These are phyloP conservation scores for Dendroctonus valens DNA, from an alignment of 1,140 invertebrate genomes.

Conservation along the genomic window DNA sequence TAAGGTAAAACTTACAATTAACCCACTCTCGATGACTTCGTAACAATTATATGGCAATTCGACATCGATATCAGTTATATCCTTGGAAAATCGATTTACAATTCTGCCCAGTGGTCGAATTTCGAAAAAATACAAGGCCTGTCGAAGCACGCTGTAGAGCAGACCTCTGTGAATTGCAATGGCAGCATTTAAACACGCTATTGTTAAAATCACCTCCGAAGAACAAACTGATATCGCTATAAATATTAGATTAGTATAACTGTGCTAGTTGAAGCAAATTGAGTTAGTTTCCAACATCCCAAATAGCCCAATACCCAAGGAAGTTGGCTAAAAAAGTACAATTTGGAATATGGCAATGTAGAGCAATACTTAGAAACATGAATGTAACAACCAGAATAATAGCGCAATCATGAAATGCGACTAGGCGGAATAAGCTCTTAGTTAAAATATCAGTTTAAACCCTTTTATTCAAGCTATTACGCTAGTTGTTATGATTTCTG, in stretches of 20 bases:
- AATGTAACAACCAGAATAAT: too few relatives aligned
- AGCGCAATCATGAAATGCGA: too few relatives aligned
- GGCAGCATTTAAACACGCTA: constrained; percentile 63
- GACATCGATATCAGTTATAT: constrained; percentile 66
- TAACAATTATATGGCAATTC: constrained; percentile 52
- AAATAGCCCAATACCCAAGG: too few relatives aligned
- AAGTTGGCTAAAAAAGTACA: too few relatives aligned
- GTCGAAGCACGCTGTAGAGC: constrained; percentile 62
- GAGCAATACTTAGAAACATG: too few relatives aligned
- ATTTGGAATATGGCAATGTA: too few relatives aligned
- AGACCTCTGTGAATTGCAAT: constrained; percentile 59
- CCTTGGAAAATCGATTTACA: constrained; percentile 72
- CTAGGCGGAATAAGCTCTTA: too few relatives aligned
- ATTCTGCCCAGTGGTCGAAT: constrained; percentile 70
- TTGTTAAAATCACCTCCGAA: constrained; percentile 57
- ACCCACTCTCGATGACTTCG: constrained; percentile 49
- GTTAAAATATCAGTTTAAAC: too few relatives aligned
- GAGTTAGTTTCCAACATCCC: too few relatives aligned
- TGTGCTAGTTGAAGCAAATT: constrained; percentile 3
- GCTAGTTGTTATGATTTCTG: too few relatives aligned
- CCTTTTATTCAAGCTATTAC: too few relatives aligned
- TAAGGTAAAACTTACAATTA: constrained; percentile 44
- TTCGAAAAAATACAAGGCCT: constrained; percentile 75
- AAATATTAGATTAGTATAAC: constrained; percentile 45
- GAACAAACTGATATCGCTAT: constrained; percentile 56